Base-by-base conservation (phyloP, 2,797 vertebrate genomes). In the Sus cebifrons region DNA sequence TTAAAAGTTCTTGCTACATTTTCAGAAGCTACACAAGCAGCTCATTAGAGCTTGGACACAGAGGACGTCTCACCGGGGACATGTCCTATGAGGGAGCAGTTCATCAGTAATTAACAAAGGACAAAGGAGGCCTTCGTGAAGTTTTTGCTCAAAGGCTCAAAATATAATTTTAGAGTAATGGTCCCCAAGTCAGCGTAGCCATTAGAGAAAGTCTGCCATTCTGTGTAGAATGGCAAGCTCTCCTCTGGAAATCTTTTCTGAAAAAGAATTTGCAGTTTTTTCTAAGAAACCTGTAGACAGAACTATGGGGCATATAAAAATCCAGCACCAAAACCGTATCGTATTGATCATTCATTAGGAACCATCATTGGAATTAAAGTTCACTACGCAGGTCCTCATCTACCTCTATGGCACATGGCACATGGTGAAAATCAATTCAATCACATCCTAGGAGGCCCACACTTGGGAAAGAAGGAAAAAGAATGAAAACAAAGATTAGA, bases 341-440 rank as follows among this genome's bases (percentile, higher is more conserved):
- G 32, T 52, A 82, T 54, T 87, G 73, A 18, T 49, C 13, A 68
- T 49, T 88, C 49, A 7, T 82, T 92, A 83, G 62, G 86, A 84
- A 75, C 90, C 81, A 52, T 58, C 36, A 49, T 13, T 81, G 36
- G 64, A 75, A 85, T 96, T 52, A 52, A 94, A 88, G 74, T 65
- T 25, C 5, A 75, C 10, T 11, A 4, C 89, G 67, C 8, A 36
- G 21, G n/a, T 25, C 56, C 36, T 79, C n/a, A 71, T 54, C 68
- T 70, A n/a, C 32, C 32, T 14, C 27, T 12, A 65, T 49, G 27
- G 32, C 20, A 23, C 12, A 25, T 13, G 62, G 65, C 29, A 56
- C 62, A 10, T 13, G 25, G 62, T 62, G 29, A 79, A 71, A 32
- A 64, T 73, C 12, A 36, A 9, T 83, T 64, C 60, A n/a, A 52